phyloP scores from a whole-genome alignment of 2,797 vertebrate species.

The Pipistrellus kuhlii region DNA sequence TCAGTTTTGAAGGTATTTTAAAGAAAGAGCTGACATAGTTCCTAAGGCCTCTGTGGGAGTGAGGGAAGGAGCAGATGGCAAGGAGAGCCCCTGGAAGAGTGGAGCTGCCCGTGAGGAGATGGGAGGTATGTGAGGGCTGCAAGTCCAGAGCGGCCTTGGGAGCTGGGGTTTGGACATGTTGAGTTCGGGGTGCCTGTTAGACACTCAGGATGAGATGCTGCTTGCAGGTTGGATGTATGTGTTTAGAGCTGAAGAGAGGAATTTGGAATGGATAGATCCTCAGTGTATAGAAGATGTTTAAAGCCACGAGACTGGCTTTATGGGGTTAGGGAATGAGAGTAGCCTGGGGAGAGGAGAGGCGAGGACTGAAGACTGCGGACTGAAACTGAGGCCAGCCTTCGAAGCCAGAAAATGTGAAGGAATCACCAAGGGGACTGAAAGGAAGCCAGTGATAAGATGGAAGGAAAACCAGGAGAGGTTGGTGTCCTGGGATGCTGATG shows the following conservation, averaged over 20 bases:
- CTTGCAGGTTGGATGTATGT: background rate
- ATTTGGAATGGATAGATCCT: background rate
- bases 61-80: background rate
- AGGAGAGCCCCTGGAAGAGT: background rate
- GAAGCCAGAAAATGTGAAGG: background rate
- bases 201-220: background rate
- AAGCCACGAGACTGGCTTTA: background rate
- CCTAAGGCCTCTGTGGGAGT: background rate
- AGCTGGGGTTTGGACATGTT: background rate
- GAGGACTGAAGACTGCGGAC: background rate
- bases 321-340: background rate
- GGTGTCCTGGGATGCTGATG: background rate
- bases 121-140: no score
- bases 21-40: background rate
- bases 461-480: background rate
- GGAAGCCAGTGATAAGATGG: background rate
- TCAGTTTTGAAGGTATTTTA: background rate
- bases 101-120: background rate
- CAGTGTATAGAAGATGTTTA: background rate
- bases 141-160: background rate
- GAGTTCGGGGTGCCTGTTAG: background rate
- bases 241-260: background rate
- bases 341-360: background rate
- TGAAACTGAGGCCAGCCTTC: background rate
- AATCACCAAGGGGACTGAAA: background rate